phyloP scores from a whole-genome alignment of 1,140 invertebrate species.

The Gryon sp. region DNA sequence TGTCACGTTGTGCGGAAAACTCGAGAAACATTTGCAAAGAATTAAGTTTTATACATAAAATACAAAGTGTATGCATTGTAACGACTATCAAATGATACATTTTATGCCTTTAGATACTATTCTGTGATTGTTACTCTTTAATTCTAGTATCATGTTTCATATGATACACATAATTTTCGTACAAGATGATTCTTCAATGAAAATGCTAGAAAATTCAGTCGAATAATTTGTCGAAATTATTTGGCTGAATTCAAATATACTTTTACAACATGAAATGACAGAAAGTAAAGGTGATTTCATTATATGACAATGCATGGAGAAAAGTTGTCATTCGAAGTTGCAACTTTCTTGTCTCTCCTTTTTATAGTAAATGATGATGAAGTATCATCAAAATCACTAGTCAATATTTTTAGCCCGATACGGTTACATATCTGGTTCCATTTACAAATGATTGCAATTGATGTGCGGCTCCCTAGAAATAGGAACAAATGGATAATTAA shows the following conservation, averaged over 20 bases:
- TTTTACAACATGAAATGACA: too few species aligned
- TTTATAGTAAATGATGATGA: background rate
- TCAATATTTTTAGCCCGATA: slow-evolving; percentile 33
- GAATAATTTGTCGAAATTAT: too few species aligned
- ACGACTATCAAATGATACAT: slow-evolving; percentile 3
- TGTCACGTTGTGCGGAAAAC: slow-evolving; percentile 51
- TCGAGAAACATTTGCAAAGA: slow-evolving; percentile 77
- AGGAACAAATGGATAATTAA: slow-evolving; percentile 17
- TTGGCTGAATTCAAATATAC: too few species aligned
- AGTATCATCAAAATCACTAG: background rate
- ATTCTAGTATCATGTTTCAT: slow-evolving; percentile 14
- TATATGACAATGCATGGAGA: too few species aligned
- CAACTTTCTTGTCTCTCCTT: too few species aligned
- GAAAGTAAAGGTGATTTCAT: too few species aligned
- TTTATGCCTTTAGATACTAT: slow-evolving; percentile 9
- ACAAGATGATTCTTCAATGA: too few species aligned
- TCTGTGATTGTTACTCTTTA: too few species aligned
- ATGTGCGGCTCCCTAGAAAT: slow-evolving; percentile 78
- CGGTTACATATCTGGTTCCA: slow-evolving; percentile 68
- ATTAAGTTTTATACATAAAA: slow-evolving; percentile 39
- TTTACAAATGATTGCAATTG: slow-evolving; percentile 78
- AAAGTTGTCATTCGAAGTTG: background rate
- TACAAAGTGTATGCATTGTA: slow-evolving; percentile 28
- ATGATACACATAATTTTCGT: background rate
- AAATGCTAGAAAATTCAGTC: too few species aligned